These are phyloP conservation scores for Synergus itoensis DNA, from an alignment of 2,888 invertebrate genomes.

Conservation along the genomic window DNA sequence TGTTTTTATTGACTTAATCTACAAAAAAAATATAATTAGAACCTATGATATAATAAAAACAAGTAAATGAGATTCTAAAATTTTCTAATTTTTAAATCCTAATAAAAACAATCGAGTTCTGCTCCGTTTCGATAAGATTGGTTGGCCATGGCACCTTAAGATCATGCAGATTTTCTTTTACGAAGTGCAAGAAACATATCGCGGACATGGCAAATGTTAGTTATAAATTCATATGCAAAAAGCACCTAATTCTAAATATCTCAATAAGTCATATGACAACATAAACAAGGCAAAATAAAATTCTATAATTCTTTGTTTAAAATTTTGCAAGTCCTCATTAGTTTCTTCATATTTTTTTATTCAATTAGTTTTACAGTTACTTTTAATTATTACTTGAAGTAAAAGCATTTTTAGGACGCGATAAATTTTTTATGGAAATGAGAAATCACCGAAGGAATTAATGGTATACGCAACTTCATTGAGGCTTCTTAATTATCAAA, in stretches of 20 bases:
- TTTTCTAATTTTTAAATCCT: background rate
- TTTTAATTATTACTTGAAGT: too few species aligned
- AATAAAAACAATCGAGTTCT: background rate
- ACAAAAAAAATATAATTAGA: background rate
- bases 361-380: too few species aligned
- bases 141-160: background rate
- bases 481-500: too few species aligned
- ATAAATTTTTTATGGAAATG: too few species aligned
- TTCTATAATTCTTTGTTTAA: too few species aligned
- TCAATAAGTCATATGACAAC: background rate
- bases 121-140: background rate
- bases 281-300: too few species aligned
- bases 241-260: background rate
- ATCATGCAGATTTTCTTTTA: background rate
- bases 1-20: too few species aligned
- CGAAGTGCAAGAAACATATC: background rate
- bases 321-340: too few species aligned
- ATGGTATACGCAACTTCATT: too few species aligned
- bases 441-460: too few species aligned
- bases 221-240: background rate
- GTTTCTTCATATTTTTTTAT: too few species aligned
- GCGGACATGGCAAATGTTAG: background rate
- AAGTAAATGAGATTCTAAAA: background rate
- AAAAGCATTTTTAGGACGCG: too few species aligned
- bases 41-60: background rate